Base-by-base conservation (phyloP, 53 echinoderm and acorn worm species). In the Arbacia lixula region DNA sequence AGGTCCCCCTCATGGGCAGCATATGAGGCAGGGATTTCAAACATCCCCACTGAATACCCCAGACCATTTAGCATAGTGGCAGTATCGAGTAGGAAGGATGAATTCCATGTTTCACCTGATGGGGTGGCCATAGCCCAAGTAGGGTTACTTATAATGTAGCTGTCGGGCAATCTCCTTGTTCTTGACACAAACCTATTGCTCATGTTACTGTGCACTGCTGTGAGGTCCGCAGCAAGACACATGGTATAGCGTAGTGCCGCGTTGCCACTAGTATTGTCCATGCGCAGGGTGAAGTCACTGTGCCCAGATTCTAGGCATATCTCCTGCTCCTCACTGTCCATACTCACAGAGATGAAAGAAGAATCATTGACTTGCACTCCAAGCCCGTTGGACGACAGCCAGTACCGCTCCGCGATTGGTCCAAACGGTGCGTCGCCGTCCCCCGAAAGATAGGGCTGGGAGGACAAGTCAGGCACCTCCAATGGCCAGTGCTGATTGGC, bases 401-500 rank as follows among this genome's bases (percentile, higher is more conserved):
- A 99, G 83, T 91, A 99, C 16, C 90, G 94, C 27, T 99, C 99
- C 1, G 86, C 82, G 11, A 99, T 86, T 0, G 99, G 92, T 4
- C 99, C 99, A 76, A 89, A 99, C 14, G 86, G 71, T 35, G 66
- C 77, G 3, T 74, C 34, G 34, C 89, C 84, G 60, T 91, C 81
- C 22, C 91, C 91, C 2, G 95, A 84, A 11, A 99, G 54, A 86
- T 85, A 95, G 19, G 91, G 83, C 27, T 86, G 76, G 25, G 77
- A 71, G 16, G 88, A 72, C 57, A 86, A 71, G 88, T 94, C 87
- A 72, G 65, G 60, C 17, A 82, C 85, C 40, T 92, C 90, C 25
- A 99, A 24, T 38, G 99, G 99, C 90, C 95, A 90, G 39, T 68
- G 84, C 53, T 95, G 94, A 62, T 95, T 82, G 34, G 87, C 55